Base-by-base conservation (phyloP, 2,113 vertebrate species). In the Panthera tigris region DNA sequence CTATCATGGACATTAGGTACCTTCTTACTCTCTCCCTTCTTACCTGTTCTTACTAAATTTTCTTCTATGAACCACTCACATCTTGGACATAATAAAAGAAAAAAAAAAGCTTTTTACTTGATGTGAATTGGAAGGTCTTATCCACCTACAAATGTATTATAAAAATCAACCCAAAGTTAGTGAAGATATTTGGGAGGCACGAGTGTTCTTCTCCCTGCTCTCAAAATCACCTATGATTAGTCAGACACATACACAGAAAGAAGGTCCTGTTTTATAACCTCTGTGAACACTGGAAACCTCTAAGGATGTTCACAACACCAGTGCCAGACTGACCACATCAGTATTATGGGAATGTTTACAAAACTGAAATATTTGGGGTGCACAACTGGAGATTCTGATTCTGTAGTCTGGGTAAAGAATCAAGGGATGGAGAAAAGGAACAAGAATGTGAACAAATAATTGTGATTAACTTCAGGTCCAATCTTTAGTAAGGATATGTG, bases 41-140 rank as follows among this genome's bases (percentile, higher is more conserved):
- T 31, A 94, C 7, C 8, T 95, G 4, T 69, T 93, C 50, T 71
- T 92, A 95, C 5, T 82, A 79, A 81, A 65, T 73, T 82, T 65
- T 91, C 31, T 93, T 89, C 16, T 50, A 57, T 65, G 39, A 91
- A 52, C 86, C 31, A 93, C 89, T 78, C 89, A 92, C 0, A 71
- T 14, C 21, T 81, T 85, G 66, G 33, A 63, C 14, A 92, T 36
- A 71, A n/a, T 48, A 92, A 94, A 86, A 55, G 50, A 82, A 65
- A 88, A 52, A 41, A 41, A 55, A 92, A 94, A 76, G 11, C 14
- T 97, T 8, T 93, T 79, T 39, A 87, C 39, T 66, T 89, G 13
- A 91, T 89, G 11, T 94, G 31, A 98, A 63, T 68, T 86, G 13
- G 95, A 94, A 97, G 65, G 4, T 94, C 69, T 79, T 74, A 9